Conservation (phyloP, 1,140 invertebrate species). For the Sitobion miscanthi region DNA sequence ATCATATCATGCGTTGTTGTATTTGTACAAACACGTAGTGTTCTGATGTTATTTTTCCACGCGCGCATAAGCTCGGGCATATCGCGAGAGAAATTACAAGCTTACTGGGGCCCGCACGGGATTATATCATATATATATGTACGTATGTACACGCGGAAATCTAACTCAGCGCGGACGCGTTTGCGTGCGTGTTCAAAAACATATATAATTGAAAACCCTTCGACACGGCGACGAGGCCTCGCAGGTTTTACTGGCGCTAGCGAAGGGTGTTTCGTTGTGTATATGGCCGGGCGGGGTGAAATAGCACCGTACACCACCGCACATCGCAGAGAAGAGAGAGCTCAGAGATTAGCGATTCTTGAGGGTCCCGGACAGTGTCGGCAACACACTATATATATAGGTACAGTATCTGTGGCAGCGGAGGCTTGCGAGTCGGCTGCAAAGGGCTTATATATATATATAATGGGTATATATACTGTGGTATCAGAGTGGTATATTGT, state of each 20-base stretch:
- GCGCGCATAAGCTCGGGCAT: background rate
- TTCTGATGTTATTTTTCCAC: background rate
- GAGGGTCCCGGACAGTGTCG: slow-evolving; percentile 16
- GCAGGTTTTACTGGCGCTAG: background rate
- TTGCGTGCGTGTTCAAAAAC: slow-evolving; percentile 18
- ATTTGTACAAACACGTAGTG: slow-evolving; percentile 20
- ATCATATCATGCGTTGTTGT: background rate
- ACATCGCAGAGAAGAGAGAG: background rate
- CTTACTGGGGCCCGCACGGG: background rate
- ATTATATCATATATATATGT: background rate
- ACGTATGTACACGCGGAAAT: background rate
- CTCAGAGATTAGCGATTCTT: slow-evolving; percentile 47
- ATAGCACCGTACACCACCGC: background rate
- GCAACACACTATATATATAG: background rate
- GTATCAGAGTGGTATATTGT: slow-evolving; percentile 4
- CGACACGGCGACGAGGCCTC: slow-evolving; percentile 20
- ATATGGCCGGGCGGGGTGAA: background rate
- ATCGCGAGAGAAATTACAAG: slow-evolving; percentile 23
- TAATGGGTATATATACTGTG: background rate
- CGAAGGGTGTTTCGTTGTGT: background rate
- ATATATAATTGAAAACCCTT: slow-evolving; percentile 43
- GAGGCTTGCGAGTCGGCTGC: background rate
- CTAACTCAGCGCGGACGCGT: background rate
- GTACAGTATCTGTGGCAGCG: background rate
- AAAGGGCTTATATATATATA: background rate